phyloP scores from a whole-genome alignment of 2,113 vertebrate genomes.

The Gulo gulo region DNA sequence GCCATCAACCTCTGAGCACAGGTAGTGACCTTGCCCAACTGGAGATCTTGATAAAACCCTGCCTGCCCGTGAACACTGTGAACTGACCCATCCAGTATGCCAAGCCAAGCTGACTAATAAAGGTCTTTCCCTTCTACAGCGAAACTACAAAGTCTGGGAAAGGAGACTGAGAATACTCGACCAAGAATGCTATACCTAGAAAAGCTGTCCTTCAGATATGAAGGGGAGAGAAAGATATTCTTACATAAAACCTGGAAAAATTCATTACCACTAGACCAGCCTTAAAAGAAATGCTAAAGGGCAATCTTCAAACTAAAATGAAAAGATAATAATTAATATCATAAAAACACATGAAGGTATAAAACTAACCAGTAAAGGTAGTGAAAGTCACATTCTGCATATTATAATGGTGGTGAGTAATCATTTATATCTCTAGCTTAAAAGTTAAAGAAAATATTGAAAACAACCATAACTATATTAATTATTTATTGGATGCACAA shows the following conservation, averaged over 20 bases:
- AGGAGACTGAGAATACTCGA: not conserved
- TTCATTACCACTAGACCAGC: not conserved
- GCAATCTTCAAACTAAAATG: not conserved
- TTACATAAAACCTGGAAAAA: not conserved
- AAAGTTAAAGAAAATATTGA: not conserved
- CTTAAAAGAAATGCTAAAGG: not conserved
- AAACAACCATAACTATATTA: not conserved
- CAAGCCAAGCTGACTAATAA: not conserved
- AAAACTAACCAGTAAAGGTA: not conserved
- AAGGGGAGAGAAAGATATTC: not conserved
- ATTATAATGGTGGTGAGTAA: not conserved
- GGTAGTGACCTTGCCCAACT: not conserved
- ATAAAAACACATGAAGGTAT: not conserved
- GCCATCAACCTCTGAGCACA: not conserved
- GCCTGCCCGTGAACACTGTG: not conserved
- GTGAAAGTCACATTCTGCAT: not conserved
- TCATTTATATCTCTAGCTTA: not conserved
- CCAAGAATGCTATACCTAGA: not conserved
- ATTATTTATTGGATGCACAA: not conserved
- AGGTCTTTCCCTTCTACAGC: not conserved
- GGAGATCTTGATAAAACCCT: not conserved
- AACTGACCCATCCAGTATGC: not conserved
- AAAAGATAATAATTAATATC: not conserved
- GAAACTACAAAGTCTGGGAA: not conserved
- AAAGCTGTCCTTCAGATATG: not conserved